These are phyloP conservation scores for Raja brachyura DNA, from an alignment of 2,113 vertebrate genomes.

Conservation along the genomic window DNA sequence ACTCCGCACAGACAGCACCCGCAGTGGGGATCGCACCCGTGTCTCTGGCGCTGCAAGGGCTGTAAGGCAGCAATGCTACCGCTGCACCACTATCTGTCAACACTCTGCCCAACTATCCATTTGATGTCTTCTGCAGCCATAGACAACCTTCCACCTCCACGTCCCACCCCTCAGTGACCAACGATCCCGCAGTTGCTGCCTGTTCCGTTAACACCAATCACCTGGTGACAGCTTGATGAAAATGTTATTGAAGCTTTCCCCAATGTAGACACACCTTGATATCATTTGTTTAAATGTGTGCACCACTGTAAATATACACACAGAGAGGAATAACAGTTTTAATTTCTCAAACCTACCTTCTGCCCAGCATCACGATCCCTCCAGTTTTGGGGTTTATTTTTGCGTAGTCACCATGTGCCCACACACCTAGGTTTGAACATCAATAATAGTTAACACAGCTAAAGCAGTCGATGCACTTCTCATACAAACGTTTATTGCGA, in stretches of 20 bases:
- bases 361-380: conserved; percentile 86
- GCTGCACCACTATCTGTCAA: no score
- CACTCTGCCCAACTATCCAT: no score
- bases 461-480: not conserved
- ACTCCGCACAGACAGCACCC: no score
- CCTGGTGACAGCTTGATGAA: no score
- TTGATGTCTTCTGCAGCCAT: no score
- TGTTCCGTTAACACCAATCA: no score
- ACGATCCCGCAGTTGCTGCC: no score
- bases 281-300: not conserved
- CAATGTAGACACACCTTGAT: not conserved
- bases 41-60: no score
- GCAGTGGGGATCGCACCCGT: no score
- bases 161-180: no score
- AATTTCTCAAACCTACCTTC: conserved; percentile 64
- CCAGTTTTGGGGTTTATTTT: conserved; percentile 88
- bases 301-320: not conserved
- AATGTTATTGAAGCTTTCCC: not conserved
- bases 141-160: no score
- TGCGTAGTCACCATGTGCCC: conserved; percentile 93
- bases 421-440: conserved; percentile 64
- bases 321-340: not conserved
- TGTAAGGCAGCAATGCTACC: no score
- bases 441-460: not conserved
- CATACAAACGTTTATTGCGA: not conserved